phyloP scores from a whole-genome alignment of 2,113 vertebrate species.

The Barbus barbus region DNA sequence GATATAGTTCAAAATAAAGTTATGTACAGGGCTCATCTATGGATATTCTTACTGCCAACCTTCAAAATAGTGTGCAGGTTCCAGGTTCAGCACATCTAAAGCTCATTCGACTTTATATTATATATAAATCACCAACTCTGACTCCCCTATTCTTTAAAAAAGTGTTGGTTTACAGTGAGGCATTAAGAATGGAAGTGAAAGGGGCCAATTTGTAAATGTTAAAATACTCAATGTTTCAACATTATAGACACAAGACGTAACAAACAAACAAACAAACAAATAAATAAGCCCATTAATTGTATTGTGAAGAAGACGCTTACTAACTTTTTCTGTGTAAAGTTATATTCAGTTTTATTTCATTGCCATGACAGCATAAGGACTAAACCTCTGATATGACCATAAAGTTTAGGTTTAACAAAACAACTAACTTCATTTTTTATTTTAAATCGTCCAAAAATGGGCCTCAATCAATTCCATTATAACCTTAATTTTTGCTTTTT shows the following conservation, averaged over 20 bases:
- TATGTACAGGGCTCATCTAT: neutral
- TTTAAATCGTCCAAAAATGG: too few relatives aligned
- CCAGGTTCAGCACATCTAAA: neutral
- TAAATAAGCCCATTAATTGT: too few relatives aligned
- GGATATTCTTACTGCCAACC: neutral
- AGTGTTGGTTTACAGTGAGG: neutral
- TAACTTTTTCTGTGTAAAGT: too few relatives aligned
- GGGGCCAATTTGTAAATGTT: neutral
- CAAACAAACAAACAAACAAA: too few relatives aligned
- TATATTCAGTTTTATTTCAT: too few relatives aligned
- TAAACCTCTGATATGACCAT: too few relatives aligned
- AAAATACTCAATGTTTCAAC: neutral
- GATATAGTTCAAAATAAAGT: slow-evolving; percentile 1
- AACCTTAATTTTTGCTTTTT: too few relatives aligned
- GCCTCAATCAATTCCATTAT: too few relatives aligned
- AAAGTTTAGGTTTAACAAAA: too few relatives aligned
- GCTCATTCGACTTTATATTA: neutral
- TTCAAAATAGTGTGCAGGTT: neutral
- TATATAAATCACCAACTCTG: neutral
- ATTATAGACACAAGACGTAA: neutral
- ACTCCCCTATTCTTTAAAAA: neutral
- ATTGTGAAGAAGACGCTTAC: too few relatives aligned
- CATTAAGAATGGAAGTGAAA: neutral
- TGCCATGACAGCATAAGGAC: too few relatives aligned
- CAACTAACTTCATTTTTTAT: too few relatives aligned